Evolutionary conservation across 2,113 vertebrate genomes (phyloP).

Genomic region (Rhinolophus ferrumequinum): DNA sequence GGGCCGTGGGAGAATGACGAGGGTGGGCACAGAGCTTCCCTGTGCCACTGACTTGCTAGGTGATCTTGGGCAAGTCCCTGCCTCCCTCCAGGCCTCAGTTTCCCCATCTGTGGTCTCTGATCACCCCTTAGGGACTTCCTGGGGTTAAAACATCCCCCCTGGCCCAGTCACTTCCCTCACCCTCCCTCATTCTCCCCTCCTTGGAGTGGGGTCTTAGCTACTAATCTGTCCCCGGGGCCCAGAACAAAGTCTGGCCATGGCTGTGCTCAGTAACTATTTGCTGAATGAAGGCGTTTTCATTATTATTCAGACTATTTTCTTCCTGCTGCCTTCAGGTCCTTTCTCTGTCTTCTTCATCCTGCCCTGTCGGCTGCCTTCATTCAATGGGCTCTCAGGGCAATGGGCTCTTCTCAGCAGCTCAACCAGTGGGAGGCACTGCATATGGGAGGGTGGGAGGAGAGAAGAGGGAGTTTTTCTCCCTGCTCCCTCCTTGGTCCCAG

Average conservation of each 20-base stretch:
- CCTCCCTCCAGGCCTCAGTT: background rate
- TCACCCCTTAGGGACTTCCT: background rate
- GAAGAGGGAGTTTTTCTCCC: no score
- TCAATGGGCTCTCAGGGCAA: accelerated
- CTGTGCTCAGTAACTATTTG: background rate
- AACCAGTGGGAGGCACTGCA: background rate
- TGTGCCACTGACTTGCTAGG: accelerated
- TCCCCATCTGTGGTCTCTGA: background rate
- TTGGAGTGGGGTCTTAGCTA: accelerated
- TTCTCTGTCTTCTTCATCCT: no score
- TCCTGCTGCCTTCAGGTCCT: background rate
- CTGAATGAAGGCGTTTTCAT: background rate
- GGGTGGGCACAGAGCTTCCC: no score
- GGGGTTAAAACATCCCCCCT: background rate
- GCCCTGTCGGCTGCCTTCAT: background rate
- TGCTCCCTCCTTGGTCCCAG: background rate
- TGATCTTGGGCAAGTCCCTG: background rate
- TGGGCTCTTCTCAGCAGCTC: background rate
- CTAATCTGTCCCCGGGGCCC: background rate
- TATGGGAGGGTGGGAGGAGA: no score
- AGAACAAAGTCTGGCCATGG: background rate
- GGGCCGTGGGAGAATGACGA: background rate
- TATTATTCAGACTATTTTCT: background rate
- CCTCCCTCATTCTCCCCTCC: background rate
- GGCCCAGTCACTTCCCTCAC: background rate